Evolutionary conservation across 2,888 invertebrate species (phyloP).

Genomic region (Apodemia mormo): DNA sequence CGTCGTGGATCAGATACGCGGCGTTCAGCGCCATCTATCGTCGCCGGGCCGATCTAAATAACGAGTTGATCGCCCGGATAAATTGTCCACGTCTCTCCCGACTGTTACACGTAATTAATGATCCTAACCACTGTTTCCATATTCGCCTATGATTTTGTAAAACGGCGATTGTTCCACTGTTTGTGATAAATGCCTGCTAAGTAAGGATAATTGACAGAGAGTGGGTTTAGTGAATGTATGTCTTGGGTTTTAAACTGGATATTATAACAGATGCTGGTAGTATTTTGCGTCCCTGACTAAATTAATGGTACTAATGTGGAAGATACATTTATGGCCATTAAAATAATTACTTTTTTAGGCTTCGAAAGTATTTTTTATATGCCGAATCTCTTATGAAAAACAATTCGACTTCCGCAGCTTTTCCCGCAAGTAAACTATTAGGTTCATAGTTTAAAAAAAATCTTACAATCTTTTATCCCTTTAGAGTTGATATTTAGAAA

Average conservation of each 20-base stretch:
- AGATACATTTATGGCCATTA: not conserved
- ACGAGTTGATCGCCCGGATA: slow-evolving; percentile 70
- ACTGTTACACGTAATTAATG: slow-evolving; percentile 76
- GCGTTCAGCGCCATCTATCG: slow-evolving; percentile 39
- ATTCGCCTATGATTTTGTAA: not conserved
- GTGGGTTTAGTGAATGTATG: slow-evolving; percentile 4
- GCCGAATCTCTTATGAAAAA: no score
- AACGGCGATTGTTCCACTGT: not conserved
- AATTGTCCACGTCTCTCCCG: slow-evolving; percentile 63
- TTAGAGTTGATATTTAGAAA: no score
- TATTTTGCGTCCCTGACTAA: not conserved
- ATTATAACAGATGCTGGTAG: not conserved
- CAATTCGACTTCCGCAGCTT: no score
- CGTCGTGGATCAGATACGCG: slow-evolving; percentile 13
- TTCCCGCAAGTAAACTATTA: no score
- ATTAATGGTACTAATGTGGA: not conserved
- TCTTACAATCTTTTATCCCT: no score
- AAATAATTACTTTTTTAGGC: not conserved
- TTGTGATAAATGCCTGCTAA: not conserved
- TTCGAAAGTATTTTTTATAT: not conserved
- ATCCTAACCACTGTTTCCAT: slow-evolving; percentile 30
- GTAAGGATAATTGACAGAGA: slow-evolving; percentile 7
- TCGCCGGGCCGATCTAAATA: slow-evolving; percentile 71
- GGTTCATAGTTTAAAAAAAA: no score
- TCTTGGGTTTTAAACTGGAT: not conserved